Evolutionary conservation across 1,140 invertebrate species (phyloP).

Genomic region (Rhagoletis pomonella): DNA sequence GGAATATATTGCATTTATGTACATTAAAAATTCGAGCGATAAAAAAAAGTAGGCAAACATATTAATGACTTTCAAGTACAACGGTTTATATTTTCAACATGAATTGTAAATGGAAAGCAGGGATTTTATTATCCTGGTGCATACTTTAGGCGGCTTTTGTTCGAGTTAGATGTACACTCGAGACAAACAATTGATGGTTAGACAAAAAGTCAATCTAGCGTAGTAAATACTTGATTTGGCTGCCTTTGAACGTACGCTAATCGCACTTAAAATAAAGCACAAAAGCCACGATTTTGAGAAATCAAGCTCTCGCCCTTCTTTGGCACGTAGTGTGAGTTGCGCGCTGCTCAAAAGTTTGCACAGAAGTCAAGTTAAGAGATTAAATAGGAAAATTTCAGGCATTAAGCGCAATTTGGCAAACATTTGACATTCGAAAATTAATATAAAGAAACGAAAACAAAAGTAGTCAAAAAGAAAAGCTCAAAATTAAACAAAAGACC

Average conservation of each 20-base stretch:
- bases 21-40: too few relatives aligned
- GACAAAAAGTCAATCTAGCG: constrained; percentile 40
- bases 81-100: too few relatives aligned
- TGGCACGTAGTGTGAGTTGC: not conserved
- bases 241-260: not conserved
- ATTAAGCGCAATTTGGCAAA: constrained; percentile 41
- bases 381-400: constrained; percentile 36
- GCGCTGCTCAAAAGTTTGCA: not conserved
- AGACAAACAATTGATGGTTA: not conserved
- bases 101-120: too few relatives aligned
- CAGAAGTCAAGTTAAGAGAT: constrained; percentile 39
- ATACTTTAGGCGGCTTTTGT: not conserved
- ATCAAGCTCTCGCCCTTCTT: not conserved
- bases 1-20: too few relatives aligned
- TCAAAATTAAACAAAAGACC: constrained; percentile 23
- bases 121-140: too few relatives aligned
- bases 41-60: too few relatives aligned
- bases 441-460: not conserved
- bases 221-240: constrained; percentile 25
- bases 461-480: not conserved
- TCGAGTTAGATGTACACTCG: not conserved
- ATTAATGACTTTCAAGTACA: too few relatives aligned
- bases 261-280: not conserved
- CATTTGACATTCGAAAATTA: constrained; percentile 8
- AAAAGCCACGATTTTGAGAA: not conserved